Evolutionary conservation across 2,888 invertebrate genomes (phyloP).

Genomic region (Parnassius smintheus): DNA sequence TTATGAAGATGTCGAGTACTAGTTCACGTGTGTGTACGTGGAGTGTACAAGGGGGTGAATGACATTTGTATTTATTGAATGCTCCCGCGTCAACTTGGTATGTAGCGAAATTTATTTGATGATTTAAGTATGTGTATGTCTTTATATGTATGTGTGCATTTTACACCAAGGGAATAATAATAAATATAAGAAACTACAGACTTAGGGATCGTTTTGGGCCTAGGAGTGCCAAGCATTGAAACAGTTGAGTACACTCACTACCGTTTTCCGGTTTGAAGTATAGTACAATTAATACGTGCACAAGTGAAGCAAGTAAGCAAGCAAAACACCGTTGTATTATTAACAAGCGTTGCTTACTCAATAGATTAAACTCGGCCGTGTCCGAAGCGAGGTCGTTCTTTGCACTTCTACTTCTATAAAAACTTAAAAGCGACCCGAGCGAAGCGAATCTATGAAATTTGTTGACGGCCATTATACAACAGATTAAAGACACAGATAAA

Average conservation of each 20-base stretch:
- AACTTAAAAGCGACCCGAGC: constrained; percentile 11
- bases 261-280: too few species aligned
- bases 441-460: constrained; percentile 19
- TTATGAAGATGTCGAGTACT: background rate
- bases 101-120: background rate
- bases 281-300: too few species aligned
- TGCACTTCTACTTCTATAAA: constrained; percentile 3
- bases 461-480: constrained; percentile 6
- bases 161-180: too few species aligned
- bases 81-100: background rate
- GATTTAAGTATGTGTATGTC: too few species aligned
- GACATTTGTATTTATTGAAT: constrained; percentile 2
- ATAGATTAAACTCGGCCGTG: constrained; percentile 8
- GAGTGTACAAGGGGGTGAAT: background rate
- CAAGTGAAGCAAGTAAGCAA: too few species aligned
- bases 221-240: too few species aligned
- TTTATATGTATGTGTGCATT: too few species aligned
- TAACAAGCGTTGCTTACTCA: background rate
- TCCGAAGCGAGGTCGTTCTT: constrained; percentile 22
- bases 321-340: background rate
- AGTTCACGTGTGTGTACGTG: background rate
- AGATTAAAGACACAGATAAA: constrained; percentile 21
- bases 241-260: too few species aligned
- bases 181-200: too few species aligned
- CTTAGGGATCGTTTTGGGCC: too few species aligned